Evolutionary conservation across 1,140 invertebrate species (phyloP).

Genomic region (Drosophila azteca): DNA sequence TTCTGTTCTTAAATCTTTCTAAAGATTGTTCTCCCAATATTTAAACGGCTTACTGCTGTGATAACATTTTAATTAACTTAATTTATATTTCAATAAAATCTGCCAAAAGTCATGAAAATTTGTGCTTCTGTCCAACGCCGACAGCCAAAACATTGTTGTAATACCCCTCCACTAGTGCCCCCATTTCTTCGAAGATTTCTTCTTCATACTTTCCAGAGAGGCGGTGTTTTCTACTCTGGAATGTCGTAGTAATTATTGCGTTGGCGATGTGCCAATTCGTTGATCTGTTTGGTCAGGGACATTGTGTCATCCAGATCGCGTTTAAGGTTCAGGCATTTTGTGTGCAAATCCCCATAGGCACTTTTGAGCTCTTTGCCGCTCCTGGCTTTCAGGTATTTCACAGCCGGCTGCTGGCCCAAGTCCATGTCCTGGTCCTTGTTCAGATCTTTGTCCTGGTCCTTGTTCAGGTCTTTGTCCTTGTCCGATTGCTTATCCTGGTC

Average conservation of each 20-base stretch:
- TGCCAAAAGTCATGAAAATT: neutral
- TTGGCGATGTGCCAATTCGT: constrained; percentile 27
- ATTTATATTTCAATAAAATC: too few relatives aligned
- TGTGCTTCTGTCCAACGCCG: too few relatives aligned
- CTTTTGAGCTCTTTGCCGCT: constrained; percentile 46
- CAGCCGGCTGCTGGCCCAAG: too few relatives aligned
- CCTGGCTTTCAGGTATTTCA: neutral
- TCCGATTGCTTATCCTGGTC: too few relatives aligned
- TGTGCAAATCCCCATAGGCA: constrained; percentile 45
- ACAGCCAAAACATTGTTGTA: too few relatives aligned
- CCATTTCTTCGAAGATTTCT: neutral
- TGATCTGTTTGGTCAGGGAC: constrained; percentile 34
- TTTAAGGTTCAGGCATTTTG: constrained; percentile 56
- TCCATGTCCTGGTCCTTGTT: too few relatives aligned
- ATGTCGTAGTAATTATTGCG: constrained; percentile 32
- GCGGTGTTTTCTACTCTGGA: constrained; percentile 9
- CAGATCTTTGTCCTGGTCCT: neutral
- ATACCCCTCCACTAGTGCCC: neutral
- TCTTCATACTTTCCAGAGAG: neutral
- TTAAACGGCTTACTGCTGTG: too few relatives aligned
- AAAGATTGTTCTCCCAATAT: too few relatives aligned
- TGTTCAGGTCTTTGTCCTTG: neutral
- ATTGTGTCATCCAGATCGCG: constrained; percentile 34
- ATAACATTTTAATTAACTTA: constrained; percentile 17
- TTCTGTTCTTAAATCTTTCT: neutral